Base-by-base conservation (phyloP, 1,140 invertebrate species). In the Rhagoletis zephyria region DNA sequence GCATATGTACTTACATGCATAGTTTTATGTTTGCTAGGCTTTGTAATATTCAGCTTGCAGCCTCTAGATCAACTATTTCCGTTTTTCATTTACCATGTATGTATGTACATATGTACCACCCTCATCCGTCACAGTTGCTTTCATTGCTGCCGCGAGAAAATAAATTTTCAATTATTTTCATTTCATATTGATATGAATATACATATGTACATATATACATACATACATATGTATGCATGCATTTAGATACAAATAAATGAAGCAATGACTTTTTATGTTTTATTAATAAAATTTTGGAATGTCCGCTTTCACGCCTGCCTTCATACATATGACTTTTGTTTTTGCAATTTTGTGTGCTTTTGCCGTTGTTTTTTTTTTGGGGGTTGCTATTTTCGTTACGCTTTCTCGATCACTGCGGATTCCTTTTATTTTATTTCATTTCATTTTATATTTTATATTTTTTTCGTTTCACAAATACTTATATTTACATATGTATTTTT, bases 61-160 rank as follows among this genome's bases (percentile, higher is more conserved):
- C 67, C 42, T 74, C 67, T 74, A 74, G 67, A 74, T 74, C 67
- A 42, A 74, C 67, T 74, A 45, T 74, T 74, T 74, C 67, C 67
- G 67, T 48, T 74, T 74, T 74, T 48, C 67, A 74, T 74, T 74
- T 45, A 42, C 67, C 30, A 30, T 56, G 51, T 10, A 56, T 56
- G 51, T 10, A 74, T 45, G 4, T 45, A 14, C 40, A 3, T 10
- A 74, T 45, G 4, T 45, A 14, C 40, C 67, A 74, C 67, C 67
- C 67, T 48, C 45, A 16, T 16, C 67, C 10, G 40, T 2, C 12
- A 7, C 42, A 16, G 42, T 30, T 0, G 30, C 4, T 48, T 74
- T 6, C 42, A 74, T 74, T 74, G 67, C 67, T 74, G 40, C 67
- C 42, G 67, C 67, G 10, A 9, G 51, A 56, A 10, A 56, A 10